Conservation (phyloP, 2,888 invertebrate genomes). For the Dinocampus coccinellae region DNA sequence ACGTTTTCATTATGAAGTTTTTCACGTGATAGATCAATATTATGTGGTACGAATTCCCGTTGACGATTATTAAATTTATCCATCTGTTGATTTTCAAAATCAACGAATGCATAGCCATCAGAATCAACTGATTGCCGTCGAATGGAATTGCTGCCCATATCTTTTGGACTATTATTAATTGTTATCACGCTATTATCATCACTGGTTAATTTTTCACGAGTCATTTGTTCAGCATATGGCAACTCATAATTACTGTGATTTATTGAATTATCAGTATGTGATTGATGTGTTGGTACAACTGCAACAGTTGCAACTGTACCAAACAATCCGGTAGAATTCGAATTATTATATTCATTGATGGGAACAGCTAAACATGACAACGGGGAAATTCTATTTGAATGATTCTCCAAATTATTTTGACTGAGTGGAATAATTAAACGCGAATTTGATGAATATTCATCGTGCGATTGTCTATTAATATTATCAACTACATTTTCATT, state of each 20-base stretch:
- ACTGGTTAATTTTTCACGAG: not conserved
- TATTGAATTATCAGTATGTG: conserved; percentile 33
- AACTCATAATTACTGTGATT: not conserved
- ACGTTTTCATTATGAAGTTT: conserved; percentile 9
- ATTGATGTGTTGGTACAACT: conserved; percentile 57
- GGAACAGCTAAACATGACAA: not conserved
- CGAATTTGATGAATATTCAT: not conserved
- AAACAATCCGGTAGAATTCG: not conserved
- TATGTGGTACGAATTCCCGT: conserved; percentile 44
- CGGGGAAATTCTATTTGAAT: not conserved
- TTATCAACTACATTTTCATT: not conserved
- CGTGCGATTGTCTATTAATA: not conserved
- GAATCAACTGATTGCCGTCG: conserved; percentile 59
- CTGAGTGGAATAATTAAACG: not conserved
- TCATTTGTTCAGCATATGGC: not conserved
- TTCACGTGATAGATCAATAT: conserved; percentile 49
- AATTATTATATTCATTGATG: not conserved
- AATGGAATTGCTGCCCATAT: not conserved
- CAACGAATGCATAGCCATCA: conserved; percentile 62
- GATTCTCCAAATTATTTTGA: not conserved
- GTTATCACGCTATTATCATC: not conserved
- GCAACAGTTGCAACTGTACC: conserved; percentile 40
- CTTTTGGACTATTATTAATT: not conserved
- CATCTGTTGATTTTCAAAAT: conserved; percentile 53
- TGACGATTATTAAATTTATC: conserved; percentile 18